These are phyloP conservation scores for Rhizoglyphus robini DNA, from an alignment of 1,140 invertebrate species.

Conservation along the genomic window DNA sequence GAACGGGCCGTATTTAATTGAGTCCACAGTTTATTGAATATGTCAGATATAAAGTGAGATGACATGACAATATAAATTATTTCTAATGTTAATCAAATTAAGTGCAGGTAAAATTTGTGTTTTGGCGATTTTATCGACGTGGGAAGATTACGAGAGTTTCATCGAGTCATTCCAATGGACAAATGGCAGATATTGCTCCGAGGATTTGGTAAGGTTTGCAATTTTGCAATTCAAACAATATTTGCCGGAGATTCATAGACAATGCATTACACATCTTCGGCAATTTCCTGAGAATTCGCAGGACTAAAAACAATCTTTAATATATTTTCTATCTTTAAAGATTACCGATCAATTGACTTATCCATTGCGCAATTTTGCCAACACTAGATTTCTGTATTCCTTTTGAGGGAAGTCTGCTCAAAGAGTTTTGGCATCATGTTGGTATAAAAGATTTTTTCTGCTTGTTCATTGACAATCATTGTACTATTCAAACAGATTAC, in stretches of 20 bases:
- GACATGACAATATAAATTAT: background rate
- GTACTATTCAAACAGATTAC: constrained; percentile 80
- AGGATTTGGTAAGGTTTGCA: constrained; percentile 66
- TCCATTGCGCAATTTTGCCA: constrained; percentile 40
- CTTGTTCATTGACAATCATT: constrained; percentile 60
- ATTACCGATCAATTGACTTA: constrained; percentile 53
- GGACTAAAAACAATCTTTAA: constrained; percentile 20
- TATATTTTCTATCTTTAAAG: too few species aligned
- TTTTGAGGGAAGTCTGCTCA: constrained; percentile 96
- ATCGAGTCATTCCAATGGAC: constrained; percentile 80
- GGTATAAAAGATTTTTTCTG: constrained; percentile 63
- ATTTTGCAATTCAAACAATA: too few species aligned
- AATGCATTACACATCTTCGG: too few species aligned
- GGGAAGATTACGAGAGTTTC: constrained; percentile 54
- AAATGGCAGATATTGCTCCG: constrained; percentile 58
- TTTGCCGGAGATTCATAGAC: too few species aligned
- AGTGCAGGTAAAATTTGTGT: constrained; percentile 51
- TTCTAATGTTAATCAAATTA: background rate
- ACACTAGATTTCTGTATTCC: constrained; percentile 60
- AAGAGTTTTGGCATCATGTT: constrained; percentile 94
- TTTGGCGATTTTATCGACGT: constrained; percentile 86
- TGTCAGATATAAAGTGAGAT: constrained; percentile 47
- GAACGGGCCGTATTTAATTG: too few species aligned
- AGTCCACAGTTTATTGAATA: constrained; percentile 90
- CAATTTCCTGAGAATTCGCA: constrained; percentile 56